These are phyloP conservation scores for Ctena decussata DNA, from an alignment of 2,888 invertebrate genomes.

Conservation along the genomic window DNA sequence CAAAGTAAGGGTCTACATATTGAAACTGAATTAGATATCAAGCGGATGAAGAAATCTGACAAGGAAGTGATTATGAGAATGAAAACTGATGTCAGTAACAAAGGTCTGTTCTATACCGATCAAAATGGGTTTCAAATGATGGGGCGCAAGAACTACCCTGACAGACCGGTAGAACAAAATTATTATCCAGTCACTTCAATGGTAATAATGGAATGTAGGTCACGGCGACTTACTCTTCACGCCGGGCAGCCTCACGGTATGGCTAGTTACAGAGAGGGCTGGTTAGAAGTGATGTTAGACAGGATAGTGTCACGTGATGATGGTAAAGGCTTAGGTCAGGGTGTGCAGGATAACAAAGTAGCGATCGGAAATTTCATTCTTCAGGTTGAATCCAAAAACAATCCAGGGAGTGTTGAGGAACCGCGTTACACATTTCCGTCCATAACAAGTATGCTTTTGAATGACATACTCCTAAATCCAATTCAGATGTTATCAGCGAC, in stretches of 20 bases:
- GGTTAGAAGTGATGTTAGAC: conserved; percentile 85
- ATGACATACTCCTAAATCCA: conserved; percentile 72
- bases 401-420: not conserved
- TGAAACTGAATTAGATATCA: conserved; percentile 73
- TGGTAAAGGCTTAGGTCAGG: conserved; percentile 83
- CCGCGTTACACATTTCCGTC: conserved; percentile 66
- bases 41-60: conserved; percentile 63
- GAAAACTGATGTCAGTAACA: conserved; percentile 73
- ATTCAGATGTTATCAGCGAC: conserved; percentile 27
- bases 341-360: conserved; percentile 80
- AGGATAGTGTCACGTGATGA: conserved; percentile 82
- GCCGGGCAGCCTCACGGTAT: conserved; percentile 85
- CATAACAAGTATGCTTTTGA: conserved; percentile 55
- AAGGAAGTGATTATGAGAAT: conserved; percentile 84
- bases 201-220: conserved; percentile 79
- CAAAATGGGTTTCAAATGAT: conserved; percentile 85
- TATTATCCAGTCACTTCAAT: conserved; percentile 85
- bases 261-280: conserved; percentile 78
- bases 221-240: conserved; percentile 78
- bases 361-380: conserved; percentile 77
- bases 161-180: conserved; percentile 81
- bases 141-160: conserved; percentile 74
- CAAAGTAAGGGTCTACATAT: conserved; percentile 75
- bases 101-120: conserved; percentile 82
- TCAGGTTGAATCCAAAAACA: conserved; percentile 69